A percentile compares a stretch with the other conserved stretches of the same genome.
phyloP scores from a whole-genome alignment of 2,888 invertebrate genomes.

The Callosobruchus maculatus region DNA sequence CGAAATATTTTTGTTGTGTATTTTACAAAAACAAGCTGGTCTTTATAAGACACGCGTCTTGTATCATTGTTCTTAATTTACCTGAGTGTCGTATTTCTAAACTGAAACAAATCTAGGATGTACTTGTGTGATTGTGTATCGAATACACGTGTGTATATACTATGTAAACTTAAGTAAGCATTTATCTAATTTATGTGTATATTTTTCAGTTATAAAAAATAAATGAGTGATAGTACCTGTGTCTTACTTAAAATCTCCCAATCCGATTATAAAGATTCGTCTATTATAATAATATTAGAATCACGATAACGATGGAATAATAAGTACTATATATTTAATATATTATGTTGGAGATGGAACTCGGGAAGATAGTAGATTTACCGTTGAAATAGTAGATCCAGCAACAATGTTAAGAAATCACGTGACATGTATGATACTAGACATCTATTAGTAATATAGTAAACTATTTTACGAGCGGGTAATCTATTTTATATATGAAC shows the following conservation, averaged over 20 bases:
- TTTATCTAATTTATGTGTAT: neutral
- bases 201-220: neutral
- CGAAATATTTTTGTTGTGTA: neutral
- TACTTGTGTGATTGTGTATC: neutral
- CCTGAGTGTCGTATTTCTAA: neutral
- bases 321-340: no score
- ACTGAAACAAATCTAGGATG: neutral
- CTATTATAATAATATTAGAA: no score
- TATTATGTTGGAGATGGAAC: no score
- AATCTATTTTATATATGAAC: no score
- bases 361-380: no score
- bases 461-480: no score
- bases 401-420: no score
- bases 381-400: no score
- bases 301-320: no score
- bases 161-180: neutral
- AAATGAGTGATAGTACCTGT: neutral
- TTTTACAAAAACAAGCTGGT: neutral
- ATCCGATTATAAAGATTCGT: no score
- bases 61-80: neutral
- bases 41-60: neutral
- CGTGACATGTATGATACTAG: no score
- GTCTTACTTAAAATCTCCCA: neutral
- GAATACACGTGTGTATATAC: neutral
- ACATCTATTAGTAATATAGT: no score